phyloP scores from a whole-genome alignment of 2,888 invertebrate genomes.

The Crocallis elinguaria region DNA sequence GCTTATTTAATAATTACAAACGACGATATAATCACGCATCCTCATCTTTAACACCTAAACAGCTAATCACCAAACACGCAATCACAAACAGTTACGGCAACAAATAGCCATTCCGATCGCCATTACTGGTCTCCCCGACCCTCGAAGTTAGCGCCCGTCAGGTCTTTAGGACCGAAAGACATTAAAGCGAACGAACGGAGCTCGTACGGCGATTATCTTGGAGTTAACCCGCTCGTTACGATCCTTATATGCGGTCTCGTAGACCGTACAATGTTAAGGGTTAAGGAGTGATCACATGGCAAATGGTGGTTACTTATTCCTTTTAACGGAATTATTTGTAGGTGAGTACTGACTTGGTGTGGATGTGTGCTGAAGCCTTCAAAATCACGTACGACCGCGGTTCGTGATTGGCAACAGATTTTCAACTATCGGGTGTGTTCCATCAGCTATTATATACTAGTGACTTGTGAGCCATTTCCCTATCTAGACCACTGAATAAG shows the following conservation, averaged over 20 bases:
- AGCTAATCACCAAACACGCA: conserved; percentile 38
- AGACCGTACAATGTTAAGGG: conserved; percentile 50
- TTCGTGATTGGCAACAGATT: too few species aligned
- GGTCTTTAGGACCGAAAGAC: conserved; percentile 66
- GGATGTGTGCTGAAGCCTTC: too few species aligned
- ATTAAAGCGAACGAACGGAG: conserved; percentile 71
- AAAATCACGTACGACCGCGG: too few species aligned
- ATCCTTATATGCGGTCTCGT: conserved; percentile 73
- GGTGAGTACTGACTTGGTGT: too few species aligned
- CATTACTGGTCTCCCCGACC: conserved; percentile 59
- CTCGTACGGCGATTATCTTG: conserved; percentile 74
- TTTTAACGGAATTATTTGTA: too few species aligned
- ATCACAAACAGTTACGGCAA: conserved; percentile 59
- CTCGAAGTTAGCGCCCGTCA: conserved; percentile 56
- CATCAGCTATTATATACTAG: too few species aligned
- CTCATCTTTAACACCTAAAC: conserved; percentile 16
- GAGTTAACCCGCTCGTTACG: conserved; percentile 77
- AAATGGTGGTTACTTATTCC: not conserved
- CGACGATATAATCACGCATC: not conserved
- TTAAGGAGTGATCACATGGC: conserved; percentile 46
- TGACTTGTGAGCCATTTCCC: too few species aligned
- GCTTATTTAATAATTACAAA: not conserved
- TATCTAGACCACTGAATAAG: too few species aligned
- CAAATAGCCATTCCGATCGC: conserved; percentile 56
- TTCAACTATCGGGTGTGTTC: too few species aligned